Percentiles rank a stretch among this genome's conserved stretches.
Conservation (phyloP, 2,797 vertebrate genomes). For the Acanthis flammea region DNA sequence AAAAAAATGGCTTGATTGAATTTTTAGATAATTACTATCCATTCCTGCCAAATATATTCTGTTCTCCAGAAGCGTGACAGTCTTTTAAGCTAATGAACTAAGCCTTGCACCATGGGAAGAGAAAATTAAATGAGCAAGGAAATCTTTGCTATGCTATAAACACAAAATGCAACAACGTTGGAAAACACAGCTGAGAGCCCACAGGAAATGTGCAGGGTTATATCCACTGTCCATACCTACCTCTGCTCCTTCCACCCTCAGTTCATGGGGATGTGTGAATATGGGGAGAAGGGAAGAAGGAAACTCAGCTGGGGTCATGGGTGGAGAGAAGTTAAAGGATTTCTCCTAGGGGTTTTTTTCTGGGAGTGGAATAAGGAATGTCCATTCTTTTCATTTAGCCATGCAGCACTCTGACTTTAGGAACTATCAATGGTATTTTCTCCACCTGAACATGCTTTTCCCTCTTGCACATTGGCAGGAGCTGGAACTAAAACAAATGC, state of each 20-base stretch:
- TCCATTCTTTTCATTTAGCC: not conserved
- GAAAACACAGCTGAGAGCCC: not conserved
- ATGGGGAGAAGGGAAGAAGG: not conserved
- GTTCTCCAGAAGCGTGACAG: not conserved
- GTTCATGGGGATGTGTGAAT: not conserved
- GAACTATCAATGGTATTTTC: not conserved
- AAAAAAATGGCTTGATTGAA: not conserved
- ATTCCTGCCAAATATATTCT: not conserved
- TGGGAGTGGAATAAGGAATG: not conserved
- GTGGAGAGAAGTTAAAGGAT: not conserved
- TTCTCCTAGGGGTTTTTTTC: not conserved
- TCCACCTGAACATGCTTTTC: not conserved
- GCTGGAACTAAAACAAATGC: not conserved
- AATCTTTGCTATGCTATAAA: not conserved
- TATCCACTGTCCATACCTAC: not conserved
- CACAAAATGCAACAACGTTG: not conserved
- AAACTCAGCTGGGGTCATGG: not conserved
- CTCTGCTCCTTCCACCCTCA: not conserved
- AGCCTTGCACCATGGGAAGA: not conserved
- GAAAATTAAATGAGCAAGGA: constrained; percentile 2
- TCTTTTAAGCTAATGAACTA: constrained; percentile 21
- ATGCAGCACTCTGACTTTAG: not conserved
- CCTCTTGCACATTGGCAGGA: not conserved
- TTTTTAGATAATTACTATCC: constrained; percentile 19
- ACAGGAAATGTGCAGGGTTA: not conserved